Base-by-base conservation (phyloP, 2,888 invertebrate species). In the Nomada fucata region DNA sequence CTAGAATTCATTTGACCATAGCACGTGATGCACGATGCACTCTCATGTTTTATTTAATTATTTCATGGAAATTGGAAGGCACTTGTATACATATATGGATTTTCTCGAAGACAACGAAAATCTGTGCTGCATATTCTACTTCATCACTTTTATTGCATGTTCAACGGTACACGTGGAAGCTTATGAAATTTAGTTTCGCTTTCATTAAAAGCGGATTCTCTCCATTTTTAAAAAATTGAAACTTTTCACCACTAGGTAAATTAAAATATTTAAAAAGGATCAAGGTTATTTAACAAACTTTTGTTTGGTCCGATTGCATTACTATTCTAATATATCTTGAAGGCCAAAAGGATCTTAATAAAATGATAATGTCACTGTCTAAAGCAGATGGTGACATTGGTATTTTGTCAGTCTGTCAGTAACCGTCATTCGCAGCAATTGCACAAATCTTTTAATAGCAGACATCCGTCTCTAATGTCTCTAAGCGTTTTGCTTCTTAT, bases 371-470 rank as follows among this genome's bases (percentile, higher is more conserved):
- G 11, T 60, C 59, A 23, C 0, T 74, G 59, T 52, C 59, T 50
- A 23, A 23, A 42, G 13, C 55, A 64, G 65, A 67, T 36, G 23
- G 50, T 42, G 20, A 18, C 50, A 29, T 50, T 52, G n/a, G 50
- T 55, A 59, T 36, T 55, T 29, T 65, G 44, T 65, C 29, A 64
- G 44, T 55, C 26, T 57, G 68, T 53, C 60, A 60, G 11, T 68
- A 42, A 4, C 36, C 2, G 18, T 13, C 4, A 13, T 50, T 23
- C 52, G 11, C 18, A 44, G 11, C 57, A 59, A 47, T 23, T 36
- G 10, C 3, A 20, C 11, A 15, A 36, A 26, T 47, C 71, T 52
- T 64, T 70, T 50, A 71, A 59, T 42, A 42, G 5, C 57, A 76
- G 63, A 57, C 15, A 11, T 23, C 55, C 36, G 20, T 29, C 15